Evolutionary conservation across 2,888 invertebrate species (phyloP).

Genomic region (Stramonita haemastoma): DNA sequence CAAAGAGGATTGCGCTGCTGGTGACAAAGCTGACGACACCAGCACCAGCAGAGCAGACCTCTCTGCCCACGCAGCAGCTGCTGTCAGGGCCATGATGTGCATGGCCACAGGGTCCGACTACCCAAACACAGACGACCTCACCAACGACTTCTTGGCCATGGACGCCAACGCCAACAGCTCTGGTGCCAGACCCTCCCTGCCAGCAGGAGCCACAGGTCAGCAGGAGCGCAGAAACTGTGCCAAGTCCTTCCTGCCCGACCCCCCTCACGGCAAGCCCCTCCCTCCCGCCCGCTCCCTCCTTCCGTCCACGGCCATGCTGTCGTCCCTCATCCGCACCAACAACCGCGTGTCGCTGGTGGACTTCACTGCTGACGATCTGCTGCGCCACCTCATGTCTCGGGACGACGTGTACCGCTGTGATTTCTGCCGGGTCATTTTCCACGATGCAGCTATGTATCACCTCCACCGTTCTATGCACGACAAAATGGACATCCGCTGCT

Average conservation of each 20-base stretch:
- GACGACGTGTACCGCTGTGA: slow-evolving; percentile 63
- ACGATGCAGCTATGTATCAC: slow-evolving; percentile 65
- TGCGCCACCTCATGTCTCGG: slow-evolving; percentile 61
- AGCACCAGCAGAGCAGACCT: slow-evolving; percentile 19
- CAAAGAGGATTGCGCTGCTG: neutral
- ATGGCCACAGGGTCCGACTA: slow-evolving; percentile 37
- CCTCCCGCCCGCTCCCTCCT: neutral
- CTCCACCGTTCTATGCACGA: slow-evolving; percentile 65
- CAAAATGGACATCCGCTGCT: slow-evolving; percentile 64
- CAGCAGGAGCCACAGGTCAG: no score
- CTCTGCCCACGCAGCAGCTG: slow-evolving; percentile 35
- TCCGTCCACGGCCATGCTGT: slow-evolving; percentile 12
- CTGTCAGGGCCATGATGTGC: slow-evolving; percentile 34
- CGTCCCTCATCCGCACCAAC: slow-evolving; percentile 54
- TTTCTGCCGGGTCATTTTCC: slow-evolving; percentile 62
- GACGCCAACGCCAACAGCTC: neutral
- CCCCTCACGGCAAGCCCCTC: neutral
- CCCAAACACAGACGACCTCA: slow-evolving; percentile 15
- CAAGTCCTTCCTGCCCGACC: neutral
- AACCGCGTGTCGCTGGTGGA: slow-evolving; percentile 59
- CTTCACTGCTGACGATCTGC: slow-evolving; percentile 59
- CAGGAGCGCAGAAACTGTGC: no score
- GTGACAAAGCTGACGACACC: slow-evolving; percentile 4
- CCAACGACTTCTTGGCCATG: neutral
- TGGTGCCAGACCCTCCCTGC: neutral